Base-by-base conservation (phyloP, 2,888 invertebrate genomes). In the Tuta absoluta region DNA sequence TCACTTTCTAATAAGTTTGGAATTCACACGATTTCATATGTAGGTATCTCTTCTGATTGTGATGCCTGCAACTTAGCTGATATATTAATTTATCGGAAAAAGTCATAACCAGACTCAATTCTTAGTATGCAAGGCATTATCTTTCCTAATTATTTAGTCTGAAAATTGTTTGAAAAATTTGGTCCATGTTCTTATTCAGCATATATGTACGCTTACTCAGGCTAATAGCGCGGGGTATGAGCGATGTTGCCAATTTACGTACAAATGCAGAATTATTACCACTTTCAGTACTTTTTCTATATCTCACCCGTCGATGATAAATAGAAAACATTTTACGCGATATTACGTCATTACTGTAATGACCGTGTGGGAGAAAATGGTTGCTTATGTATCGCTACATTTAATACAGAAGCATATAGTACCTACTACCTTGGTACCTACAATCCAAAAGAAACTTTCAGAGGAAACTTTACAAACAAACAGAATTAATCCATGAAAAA, bases 271-370 rank as follows among this genome's bases (percentile, higher is more conserved):
- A 51, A 21, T 51, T 21, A 51, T 51, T 51, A 11, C 51, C 19
- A 51, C 51, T 51, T 23, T 51, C 51, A 12, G 23, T 56, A 56
- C 14, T 56, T 28, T 56, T 56, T 56, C 28, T 56, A 56, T 28
- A 28, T 56, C 28, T 56, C 23, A 51, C 8, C 19, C 21, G 37
- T 59, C 17, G 38, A 59, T 58, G 59, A 59, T 59, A 66, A 63
- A 59, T 45, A 58, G 41, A 59, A 59, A 23, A 23, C 59, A 59
- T 59, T 71, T 72, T 61, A 67, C 70, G 71, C 69, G 68, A 70
- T 73, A 69, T 68, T 59, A 56, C 63, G 61, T 72, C 69, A 70
- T 71, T 71, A 69, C 67, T 66, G 59, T 65, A 70, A 73, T 67
- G 64, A 63, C 58, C 61, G 62, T 19, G 57, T 68, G 65, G 38